Base-by-base conservation (phyloP, 1,140 invertebrate species). In the Cyrtorhinus lividipennis region DNA sequence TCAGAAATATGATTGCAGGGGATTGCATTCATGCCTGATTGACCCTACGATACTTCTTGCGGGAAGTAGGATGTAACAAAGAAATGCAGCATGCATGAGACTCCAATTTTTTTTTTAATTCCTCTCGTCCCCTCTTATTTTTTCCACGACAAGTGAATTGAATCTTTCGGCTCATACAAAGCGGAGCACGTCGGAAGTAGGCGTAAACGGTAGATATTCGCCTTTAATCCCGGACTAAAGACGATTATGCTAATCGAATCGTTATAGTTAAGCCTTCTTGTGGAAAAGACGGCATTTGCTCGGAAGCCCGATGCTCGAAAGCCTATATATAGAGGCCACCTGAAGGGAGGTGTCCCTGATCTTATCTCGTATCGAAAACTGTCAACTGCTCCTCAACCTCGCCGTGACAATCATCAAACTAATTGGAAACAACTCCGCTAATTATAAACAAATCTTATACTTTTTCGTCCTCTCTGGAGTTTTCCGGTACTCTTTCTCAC, bases 381-480 rank as follows among this genome's bases (percentile, higher is more conserved):
- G 48, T 53, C 48, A 53, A 53, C 48, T 12, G 10, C 48, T 8
- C 48, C 20, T 53, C 48, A 53, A 53, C 10, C 48, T 20, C 48
- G 48, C 48, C 48, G 10, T 3, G 48, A 53, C 48, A 15, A 53
- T 53, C 58, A 59, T 59, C 58, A 59, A 59, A 59, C 58, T 59
- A 59, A 59, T 59, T 59, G 58, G 58, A 30, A 26, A 30, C 24
- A 59, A 59, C 58, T 25, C 58, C 26, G 24, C 58, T 59, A 59
- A 59, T 59, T 59, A 59, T 59, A 59, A 59, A 59, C 58, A 59
- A 59, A 59, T 59, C 58, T 1, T 58, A 22, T 22, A 12, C 48
- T 23, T 59, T 59, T 59, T 59, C 58, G 15, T 30, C 27, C 24
- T 22, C 18, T 53, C 15, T 38, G 18, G 56, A 57, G 56, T 24